A percentile compares a stretch with the other conserved stretches of the same genome.
These are phyloP conservation scores for Macropus fuliginosus DNA, from an alignment of 2,797 vertebrate species.

Conservation along the genomic window DNA sequence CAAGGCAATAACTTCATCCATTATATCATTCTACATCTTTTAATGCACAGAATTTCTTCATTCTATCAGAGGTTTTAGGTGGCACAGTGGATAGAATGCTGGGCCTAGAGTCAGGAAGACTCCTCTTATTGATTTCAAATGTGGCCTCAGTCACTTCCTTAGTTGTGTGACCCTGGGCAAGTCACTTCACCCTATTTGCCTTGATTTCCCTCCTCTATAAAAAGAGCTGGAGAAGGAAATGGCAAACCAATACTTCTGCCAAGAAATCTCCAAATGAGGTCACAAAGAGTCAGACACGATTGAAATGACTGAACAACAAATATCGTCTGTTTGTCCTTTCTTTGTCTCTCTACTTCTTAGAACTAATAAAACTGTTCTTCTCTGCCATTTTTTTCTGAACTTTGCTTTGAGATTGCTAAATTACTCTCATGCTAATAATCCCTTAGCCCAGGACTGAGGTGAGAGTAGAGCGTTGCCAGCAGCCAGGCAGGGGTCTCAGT, in stretches of 20 bases:
- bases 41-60: not conserved
- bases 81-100: not conserved
- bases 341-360: not conserved
- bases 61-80: not conserved
- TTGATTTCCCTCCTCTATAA: not conserved
- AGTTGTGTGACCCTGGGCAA: not conserved
- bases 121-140: not conserved
- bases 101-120: not conserved
- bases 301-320: not conserved
- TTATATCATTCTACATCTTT: not conserved
- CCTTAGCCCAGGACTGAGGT: not conserved
- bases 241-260: not conserved
- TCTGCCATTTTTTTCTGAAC: slow-evolving; percentile 36
- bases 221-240: not conserved
- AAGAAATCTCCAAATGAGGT: not conserved
- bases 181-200: not conserved
- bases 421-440: not conserved
- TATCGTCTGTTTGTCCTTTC: not conserved
- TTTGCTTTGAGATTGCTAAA: not conserved
- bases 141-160: not conserved
- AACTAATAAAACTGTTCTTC: not conserved
- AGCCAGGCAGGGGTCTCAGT: not conserved
- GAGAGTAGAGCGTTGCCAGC: not conserved
- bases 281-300: not conserved
- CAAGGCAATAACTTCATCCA: not conserved